These are phyloP conservation scores for Alca torda DNA, from an alignment of 2,797 vertebrate genomes.

Conservation along the genomic window DNA sequence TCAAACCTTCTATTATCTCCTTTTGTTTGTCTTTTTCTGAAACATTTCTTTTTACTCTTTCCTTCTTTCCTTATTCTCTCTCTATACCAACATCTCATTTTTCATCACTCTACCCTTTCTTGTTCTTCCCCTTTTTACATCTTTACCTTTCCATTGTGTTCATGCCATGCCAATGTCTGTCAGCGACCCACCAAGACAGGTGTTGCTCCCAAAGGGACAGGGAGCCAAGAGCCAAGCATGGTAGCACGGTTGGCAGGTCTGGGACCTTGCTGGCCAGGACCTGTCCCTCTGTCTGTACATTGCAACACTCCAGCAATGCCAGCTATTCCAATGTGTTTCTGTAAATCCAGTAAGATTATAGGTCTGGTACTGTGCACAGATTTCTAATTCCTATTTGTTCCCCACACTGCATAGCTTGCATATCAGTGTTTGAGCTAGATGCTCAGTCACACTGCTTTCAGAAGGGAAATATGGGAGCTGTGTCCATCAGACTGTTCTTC, in stretches of 20 bases:
- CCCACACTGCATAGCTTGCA: background rate
- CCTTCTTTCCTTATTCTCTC: background rate
- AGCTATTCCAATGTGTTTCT: background rate
- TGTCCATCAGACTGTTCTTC: background rate
- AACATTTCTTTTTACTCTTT: background rate
- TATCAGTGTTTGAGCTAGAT: background rate
- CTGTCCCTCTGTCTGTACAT: background rate
- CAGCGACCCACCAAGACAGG: background rate
- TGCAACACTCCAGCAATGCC: background rate
- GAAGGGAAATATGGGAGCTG: background rate
- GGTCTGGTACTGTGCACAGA: background rate
- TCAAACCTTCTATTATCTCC: background rate
- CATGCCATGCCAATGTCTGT: background rate
- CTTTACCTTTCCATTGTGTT: background rate
- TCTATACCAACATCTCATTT: background rate
- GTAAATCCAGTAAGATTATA: background rate
- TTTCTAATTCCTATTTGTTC: background rate
- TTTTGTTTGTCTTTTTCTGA: background rate
- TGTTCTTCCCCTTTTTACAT: accelerated
- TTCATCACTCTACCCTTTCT: background rate
- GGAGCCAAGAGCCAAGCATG: background rate
- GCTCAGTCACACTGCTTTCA: background rate
- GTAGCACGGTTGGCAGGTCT: background rate
- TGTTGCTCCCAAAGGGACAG: background rate
- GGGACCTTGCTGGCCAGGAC: background rate